Conservation (phyloP, 2,888 invertebrate species). For the Boloria selene region DNA sequence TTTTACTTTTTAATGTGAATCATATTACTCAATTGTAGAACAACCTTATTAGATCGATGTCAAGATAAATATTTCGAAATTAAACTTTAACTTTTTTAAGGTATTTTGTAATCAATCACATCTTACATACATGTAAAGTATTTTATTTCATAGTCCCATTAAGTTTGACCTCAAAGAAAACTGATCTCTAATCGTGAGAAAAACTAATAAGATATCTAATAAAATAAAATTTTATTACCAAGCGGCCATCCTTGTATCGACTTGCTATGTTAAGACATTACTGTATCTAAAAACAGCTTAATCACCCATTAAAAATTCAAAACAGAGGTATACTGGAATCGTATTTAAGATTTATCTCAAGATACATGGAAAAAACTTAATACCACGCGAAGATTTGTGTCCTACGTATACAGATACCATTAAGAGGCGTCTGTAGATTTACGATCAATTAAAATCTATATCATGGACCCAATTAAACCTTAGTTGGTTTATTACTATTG, state of each 20-base stretch:
- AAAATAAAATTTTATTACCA: conserved; percentile 27
- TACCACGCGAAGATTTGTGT: conserved; percentile 55
- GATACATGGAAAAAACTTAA: conserved; percentile 52
- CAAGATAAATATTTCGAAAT: neutral
- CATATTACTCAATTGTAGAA: no score
- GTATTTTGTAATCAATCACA: neutral
- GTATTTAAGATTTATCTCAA: conserved; percentile 36
- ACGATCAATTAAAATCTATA: conserved; percentile 78
- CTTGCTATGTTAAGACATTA: conserved; percentile 31
- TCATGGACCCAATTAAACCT: conserved; percentile 73
- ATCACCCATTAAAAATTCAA: conserved; percentile 41
- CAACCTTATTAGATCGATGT: no score
- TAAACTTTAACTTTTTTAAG: neutral
- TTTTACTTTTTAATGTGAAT: no score
- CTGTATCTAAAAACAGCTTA: conserved; percentile 38
- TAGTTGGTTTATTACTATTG: conserved; percentile 68
- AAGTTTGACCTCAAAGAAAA: conserved; percentile 1
- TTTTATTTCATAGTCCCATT: neutral
- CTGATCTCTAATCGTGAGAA: conserved; percentile 6
- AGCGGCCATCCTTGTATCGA: conserved; percentile 19
- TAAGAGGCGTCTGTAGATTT: conserved; percentile 63
- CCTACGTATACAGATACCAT: conserved; percentile 54
- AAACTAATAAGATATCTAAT: conserved; percentile 15
- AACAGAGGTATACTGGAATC: conserved; percentile 31
- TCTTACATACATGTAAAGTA: neutral